A percentile compares a stretch with the other conserved stretches of the same genome.
These are phyloP conservation scores for Castor canadensis DNA, from an alignment of 2,113 vertebrate genomes.

Conservation along the genomic window DNA sequence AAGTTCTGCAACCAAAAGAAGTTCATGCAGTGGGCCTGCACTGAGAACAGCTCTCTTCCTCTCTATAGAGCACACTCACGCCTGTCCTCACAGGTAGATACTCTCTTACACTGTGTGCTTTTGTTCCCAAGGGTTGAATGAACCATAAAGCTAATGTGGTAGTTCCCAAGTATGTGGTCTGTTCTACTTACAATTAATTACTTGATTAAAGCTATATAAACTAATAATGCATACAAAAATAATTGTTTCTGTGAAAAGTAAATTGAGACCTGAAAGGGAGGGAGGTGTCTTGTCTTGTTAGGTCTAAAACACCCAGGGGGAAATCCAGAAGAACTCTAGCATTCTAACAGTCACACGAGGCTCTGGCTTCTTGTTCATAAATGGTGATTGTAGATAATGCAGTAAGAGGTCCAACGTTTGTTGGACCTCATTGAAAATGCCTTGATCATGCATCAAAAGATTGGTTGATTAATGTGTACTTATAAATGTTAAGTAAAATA, in stretches of 20 bases:
- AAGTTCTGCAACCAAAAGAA: background rate
- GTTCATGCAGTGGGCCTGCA: background rate
- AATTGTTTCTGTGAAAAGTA: conserved; percentile 22
- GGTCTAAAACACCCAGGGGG: background rate
- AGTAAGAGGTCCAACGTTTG: background rate
- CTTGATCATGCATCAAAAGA: background rate
- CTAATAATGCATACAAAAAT: background rate
- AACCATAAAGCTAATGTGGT: background rate
- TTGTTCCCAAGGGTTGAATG: background rate
- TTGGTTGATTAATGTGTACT: background rate
- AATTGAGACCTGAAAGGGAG: background rate
- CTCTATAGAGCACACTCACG: rapidly evolving
- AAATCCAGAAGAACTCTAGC: background rate
- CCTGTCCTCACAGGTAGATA: rapidly evolving
- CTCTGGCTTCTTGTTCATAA: background rate
- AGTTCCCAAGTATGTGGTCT: background rate
- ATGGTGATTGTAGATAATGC: background rate
- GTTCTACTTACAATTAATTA: background rate
- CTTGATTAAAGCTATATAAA: background rate
- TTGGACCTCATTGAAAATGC: background rate
- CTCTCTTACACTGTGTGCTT: background rate
- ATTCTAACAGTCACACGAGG: background rate
- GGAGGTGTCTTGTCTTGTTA: background rate
- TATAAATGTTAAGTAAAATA: conserved; percentile 25
- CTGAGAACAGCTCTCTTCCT: background rate